These are phyloP conservation scores for Magallana gigas DNA, from an alignment of 1,140 invertebrate species.

Conservation along the genomic window DNA sequence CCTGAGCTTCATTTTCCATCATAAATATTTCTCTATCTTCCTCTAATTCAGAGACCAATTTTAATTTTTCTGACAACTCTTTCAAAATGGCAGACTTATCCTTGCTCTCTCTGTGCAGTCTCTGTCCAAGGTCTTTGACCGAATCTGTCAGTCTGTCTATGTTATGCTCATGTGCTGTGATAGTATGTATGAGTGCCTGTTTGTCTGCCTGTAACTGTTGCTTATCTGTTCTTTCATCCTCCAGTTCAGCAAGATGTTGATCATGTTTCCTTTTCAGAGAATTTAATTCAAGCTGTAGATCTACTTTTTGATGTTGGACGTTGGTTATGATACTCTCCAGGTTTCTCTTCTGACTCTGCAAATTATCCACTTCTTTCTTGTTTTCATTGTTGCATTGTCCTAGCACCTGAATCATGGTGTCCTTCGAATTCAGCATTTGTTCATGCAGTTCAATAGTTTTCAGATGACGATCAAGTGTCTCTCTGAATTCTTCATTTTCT, in stretches of 20 bases:
- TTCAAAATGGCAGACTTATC: neutral
- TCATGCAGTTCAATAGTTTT: neutral
- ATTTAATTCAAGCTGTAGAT: conserved; percentile 32
- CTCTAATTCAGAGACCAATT: neutral
- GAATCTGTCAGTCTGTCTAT: conserved; percentile 2
- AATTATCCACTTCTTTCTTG: neutral
- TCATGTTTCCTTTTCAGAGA: neutral
- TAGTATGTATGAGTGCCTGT: neutral
- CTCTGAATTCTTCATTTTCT: conserved; percentile 35
- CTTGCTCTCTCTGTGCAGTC: neutral
- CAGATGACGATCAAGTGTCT: neutral
- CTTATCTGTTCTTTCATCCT: conserved; percentile 1
- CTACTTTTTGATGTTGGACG: neutral
- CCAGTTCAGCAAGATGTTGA: neutral
- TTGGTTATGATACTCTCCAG: neutral
- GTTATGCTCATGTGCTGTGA: conserved; percentile 23
- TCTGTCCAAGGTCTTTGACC: conserved; percentile 2
- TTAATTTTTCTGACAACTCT: neutral
- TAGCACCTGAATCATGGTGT: conserved; percentile 1
- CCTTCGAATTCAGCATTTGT: conserved; percentile 19
- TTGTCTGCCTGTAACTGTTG: conserved; percentile 35
- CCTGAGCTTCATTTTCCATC: conserved; percentile 20
- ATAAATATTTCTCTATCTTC: conserved; percentile 8
- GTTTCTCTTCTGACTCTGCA: neutral
- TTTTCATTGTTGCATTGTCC: neutral